These are phyloP conservation scores for Umimayanthus kanabou DNA, from an alignment of 92 coral and sea anemone genomes.

Conservation along the genomic window DNA sequence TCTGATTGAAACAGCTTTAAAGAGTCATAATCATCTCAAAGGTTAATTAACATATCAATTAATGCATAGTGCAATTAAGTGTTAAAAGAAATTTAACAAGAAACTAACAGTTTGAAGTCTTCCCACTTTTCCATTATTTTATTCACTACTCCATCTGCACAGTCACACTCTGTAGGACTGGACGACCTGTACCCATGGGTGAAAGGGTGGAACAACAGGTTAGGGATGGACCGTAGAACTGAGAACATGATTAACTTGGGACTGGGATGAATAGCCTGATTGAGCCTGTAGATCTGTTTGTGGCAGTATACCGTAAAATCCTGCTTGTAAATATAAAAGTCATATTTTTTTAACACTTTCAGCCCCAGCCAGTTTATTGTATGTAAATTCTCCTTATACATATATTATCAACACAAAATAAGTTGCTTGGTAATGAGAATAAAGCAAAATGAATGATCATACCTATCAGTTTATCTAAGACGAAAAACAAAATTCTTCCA, in stretches of 20 bases:
- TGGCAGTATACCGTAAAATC: neutral
- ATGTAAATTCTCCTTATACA: too few relatives aligned
- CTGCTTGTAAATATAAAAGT: neutral
- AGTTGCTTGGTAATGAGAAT: too few relatives aligned
- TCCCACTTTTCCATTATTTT: conserved; percentile 91
- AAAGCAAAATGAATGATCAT: too few relatives aligned
- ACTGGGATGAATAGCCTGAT: neutral
- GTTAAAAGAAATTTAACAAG: conserved; percentile 36
- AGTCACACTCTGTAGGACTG: conserved; percentile 47
- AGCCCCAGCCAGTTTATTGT: too few relatives aligned
- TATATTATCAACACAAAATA: too few relatives aligned
- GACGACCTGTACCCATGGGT: conserved; percentile 33
- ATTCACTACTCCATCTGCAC: conserved; percentile 66
- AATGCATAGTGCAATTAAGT: conserved; percentile 19
- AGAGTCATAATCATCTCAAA: neutral
- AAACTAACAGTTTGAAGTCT: conserved; percentile 90
- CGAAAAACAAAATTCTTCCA: neutral
- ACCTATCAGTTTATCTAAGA: neutral
- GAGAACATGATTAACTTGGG: neutral
- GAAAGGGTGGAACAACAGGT: conserved; percentile 36
- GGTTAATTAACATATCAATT: conserved; percentile 1
- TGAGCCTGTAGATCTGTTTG: neutral
- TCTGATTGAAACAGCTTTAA: neutral
- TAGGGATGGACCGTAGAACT: conserved; percentile 26
- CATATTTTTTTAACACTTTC: neutral